Percentiles rank a stretch among this genome's conserved stretches.
Evolutionary conservation across 2,113 vertebrate species (phyloP).

Genomic region (Hemibagrus wyckioides): DNA sequence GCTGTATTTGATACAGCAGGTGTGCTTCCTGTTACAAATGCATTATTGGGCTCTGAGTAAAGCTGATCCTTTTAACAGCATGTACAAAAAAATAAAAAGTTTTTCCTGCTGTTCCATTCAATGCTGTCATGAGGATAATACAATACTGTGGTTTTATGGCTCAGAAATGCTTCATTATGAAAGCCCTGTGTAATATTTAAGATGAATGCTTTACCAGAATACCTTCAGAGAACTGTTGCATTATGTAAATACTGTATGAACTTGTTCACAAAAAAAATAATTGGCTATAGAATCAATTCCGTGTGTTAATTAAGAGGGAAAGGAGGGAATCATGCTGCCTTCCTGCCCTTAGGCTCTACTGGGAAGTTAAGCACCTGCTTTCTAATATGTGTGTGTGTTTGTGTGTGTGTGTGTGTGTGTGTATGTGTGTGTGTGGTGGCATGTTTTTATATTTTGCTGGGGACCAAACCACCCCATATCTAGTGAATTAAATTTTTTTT

Average conservation of each 20-base stretch:
- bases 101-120: not conserved
- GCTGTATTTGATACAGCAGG: not conserved
- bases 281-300: constrained; percentile 30
- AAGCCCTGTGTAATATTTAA: not conserved
- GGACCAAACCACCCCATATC: not conserved
- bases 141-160: not conserved
- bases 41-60: not conserved
- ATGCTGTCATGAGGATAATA: not conserved
- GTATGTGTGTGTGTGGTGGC: not conserved
- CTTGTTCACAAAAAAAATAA: constrained; percentile 21
- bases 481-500: not conserved
- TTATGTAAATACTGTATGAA: constrained; percentile 15
- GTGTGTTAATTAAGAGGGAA: constrained; percentile 42
- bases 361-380: constrained; percentile 29
- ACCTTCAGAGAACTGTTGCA: not conserved
- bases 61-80: not conserved
- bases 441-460: not conserved
- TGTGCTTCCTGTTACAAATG: not conserved
- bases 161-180: not conserved
- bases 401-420: constrained; percentile 5
- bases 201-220: not conserved
- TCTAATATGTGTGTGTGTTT: not conserved
- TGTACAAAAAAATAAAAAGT: not conserved
- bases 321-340: constrained; percentile 3
- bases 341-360: constrained; percentile 22